A percentile compares a stretch with the other conserved stretches of the same genome.
Evolutionary conservation across 2,888 invertebrate species (phyloP).

Genomic region (Axea sp.): DNA sequence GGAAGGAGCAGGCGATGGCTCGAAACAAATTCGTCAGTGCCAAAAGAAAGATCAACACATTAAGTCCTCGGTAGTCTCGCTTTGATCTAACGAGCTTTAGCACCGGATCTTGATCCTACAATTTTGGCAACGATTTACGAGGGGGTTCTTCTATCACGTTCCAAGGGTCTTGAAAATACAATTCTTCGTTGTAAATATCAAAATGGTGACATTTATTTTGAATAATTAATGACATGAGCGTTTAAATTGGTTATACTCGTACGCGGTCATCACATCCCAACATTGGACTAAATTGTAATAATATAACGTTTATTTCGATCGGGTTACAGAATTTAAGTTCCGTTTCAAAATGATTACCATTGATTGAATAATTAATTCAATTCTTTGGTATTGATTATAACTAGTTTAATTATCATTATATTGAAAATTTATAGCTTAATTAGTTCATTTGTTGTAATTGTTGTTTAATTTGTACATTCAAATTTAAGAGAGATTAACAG

Average conservation of each 20-base stretch:
- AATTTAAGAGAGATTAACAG: too few relatives aligned
- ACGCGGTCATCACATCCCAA: constrained; percentile 12
- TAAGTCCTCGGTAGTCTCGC: constrained; percentile 9
- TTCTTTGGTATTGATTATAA: constrained; percentile 2
- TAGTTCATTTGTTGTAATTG: constrained; percentile 1
- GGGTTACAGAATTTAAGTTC: constrained; percentile 27
- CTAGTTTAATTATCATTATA: constrained; percentile 1
- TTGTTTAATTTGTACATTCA: neutral
- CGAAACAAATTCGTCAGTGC: constrained; percentile 39
- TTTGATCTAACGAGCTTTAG: constrained; percentile 31
- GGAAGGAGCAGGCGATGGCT: constrained; percentile 5
- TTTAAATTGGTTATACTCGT: constrained; percentile 13
- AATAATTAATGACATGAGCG: constrained; percentile 35
- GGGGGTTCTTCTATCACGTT: constrained; percentile 9
- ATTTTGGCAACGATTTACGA: constrained; percentile 33
- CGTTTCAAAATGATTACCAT: constrained; percentile 13
- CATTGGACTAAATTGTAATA: constrained; percentile 27
- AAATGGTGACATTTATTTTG: constrained; percentile 44
- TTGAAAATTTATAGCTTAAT: neutral
- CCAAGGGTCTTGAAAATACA: constrained; percentile 30
- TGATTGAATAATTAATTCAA: constrained; percentile 28
- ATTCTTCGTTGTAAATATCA: constrained; percentile 48
- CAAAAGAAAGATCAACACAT: constrained; percentile 48
- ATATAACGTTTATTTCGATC: constrained; percentile 24
- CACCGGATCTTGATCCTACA: constrained; percentile 7